phyloP scores from a whole-genome alignment of 2,113 vertebrate species.

The Capra hircus region DNA sequence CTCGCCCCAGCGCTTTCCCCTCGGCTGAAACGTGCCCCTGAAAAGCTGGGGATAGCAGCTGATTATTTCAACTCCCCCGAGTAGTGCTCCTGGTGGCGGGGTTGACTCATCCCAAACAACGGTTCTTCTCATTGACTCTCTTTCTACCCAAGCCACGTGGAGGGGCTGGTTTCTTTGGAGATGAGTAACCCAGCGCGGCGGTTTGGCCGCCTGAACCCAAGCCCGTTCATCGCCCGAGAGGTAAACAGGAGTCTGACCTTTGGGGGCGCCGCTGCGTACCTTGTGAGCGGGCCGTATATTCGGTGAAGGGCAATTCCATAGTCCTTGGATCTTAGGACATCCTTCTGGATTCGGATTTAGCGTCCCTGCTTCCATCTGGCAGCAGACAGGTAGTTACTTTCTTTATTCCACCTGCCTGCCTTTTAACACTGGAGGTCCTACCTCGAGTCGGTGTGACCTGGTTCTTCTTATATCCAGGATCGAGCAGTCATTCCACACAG shows the following conservation, averaged over 20 bases:
- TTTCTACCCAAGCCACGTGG: neutral
- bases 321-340: neutral
- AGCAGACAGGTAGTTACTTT: neutral
- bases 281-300: neutral
- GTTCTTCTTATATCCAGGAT: rapidly evolving
- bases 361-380: neutral
- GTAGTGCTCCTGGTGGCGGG: neutral
- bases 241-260: slow-evolving; percentile 4
- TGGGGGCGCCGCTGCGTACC: slow-evolving; percentile 46
- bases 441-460: neutral
- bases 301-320: neutral
- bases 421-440: neutral
- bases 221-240: neutral
- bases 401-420: rapidly evolving
- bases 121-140: neutral
- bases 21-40: neutral
- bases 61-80: neutral
- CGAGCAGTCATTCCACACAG: neutral
- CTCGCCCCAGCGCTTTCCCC: rapidly evolving
- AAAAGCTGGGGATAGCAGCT: neutral
- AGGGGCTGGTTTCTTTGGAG: neutral
- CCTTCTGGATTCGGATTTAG: neutral
- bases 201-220: neutral
- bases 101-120: neutral
- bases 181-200: neutral